Evolutionary conservation across 1,140 invertebrate species (phyloP).

Genomic region (Berghia stephanieae): DNA sequence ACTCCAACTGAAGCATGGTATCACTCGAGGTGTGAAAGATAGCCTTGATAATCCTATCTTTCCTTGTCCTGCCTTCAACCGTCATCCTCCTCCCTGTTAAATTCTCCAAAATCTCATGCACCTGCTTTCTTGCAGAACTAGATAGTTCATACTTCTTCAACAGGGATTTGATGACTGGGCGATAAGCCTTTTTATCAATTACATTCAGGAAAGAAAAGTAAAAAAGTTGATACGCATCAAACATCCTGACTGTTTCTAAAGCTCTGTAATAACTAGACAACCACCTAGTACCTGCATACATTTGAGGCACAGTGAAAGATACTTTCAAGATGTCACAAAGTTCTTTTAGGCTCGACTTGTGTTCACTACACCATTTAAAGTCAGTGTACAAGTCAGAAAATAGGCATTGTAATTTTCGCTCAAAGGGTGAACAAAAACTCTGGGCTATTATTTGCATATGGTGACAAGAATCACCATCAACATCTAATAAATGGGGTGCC

Average conservation of each 20-base stretch:
- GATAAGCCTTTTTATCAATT: conserved; percentile 17
- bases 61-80: conserved; percentile 35
- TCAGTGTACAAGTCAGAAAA: conserved; percentile 45
- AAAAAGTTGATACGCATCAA: conserved; percentile 39
- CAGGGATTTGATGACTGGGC: not conserved
- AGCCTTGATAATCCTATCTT: conserved; percentile 30
- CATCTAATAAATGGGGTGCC: conserved; percentile 46
- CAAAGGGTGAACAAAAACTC: conserved; percentile 48
- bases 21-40: conserved; percentile 24
- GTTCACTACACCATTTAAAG: conserved; percentile 48
- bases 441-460: conserved; percentile 48
- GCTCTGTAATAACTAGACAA: conserved; percentile 47
- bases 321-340: conserved; percentile 41
- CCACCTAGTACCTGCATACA: conserved; percentile 42
- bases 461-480: conserved; percentile 53
- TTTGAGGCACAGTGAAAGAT: conserved; percentile 42
- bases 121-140: conserved; percentile 12
- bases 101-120: conserved; percentile 19
- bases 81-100: conserved; percentile 31
- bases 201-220: conserved; percentile 36
- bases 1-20: conserved; percentile 28
- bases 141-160: conserved; percentile 10
- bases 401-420: conserved; percentile 37
- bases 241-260: conserved; percentile 26
- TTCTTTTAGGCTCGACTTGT: conserved; percentile 37